Base-by-base conservation (phyloP, 1,140 invertebrate species). In the Drosophila pachea region DNA sequence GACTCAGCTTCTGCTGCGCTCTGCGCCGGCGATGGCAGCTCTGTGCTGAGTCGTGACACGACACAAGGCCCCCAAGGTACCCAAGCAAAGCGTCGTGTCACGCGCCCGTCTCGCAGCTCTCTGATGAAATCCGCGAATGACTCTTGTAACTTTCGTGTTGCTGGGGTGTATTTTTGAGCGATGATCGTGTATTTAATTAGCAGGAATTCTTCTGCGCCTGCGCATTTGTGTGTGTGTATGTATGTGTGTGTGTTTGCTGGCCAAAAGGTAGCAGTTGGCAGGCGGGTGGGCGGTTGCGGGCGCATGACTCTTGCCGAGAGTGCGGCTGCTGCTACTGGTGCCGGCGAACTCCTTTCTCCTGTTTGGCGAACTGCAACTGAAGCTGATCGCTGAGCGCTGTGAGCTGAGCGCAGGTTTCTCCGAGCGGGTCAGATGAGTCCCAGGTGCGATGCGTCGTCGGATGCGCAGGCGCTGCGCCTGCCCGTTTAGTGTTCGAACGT, bases 181-280 rank as follows among this genome's bases (percentile, higher is more conserved):
- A 64, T 84, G 79, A 84, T 79, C 79, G 76, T 69, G 79, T 81
- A 83, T 83, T 83, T 84, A 83, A 83, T 83, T 84, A 83, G 79
- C 79, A 73, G 73, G 76, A 84, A 83, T 83, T 83, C 62, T 68
- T 66, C 43, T 45, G 58, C 47, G 52, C 48, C 22, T 31, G 45
- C 16, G 16, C 6, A 5, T 48, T 16, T 48, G 38, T 48, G 53
- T 12, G 8, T 33, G 14, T 61, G 32, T 45, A 31, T 52, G 16
- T 48, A 42, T 49, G n/a, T 52, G 35, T 59, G 53, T 63, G 52
- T 36, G n/a, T n/a, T n/a, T n/a, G n/a, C n/a, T n/a, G n/a, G n/a
- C n/a, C n/a, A n/a, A n/a, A n/a, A n/a, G n/a, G n/a, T 40, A 14
- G 29, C n/a, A 47, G 40, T 48, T 48, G 47, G 45, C 7, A n/a